phyloP scores from a whole-genome alignment of 1,140 invertebrate species.

The Aleiodes sp. region DNA sequence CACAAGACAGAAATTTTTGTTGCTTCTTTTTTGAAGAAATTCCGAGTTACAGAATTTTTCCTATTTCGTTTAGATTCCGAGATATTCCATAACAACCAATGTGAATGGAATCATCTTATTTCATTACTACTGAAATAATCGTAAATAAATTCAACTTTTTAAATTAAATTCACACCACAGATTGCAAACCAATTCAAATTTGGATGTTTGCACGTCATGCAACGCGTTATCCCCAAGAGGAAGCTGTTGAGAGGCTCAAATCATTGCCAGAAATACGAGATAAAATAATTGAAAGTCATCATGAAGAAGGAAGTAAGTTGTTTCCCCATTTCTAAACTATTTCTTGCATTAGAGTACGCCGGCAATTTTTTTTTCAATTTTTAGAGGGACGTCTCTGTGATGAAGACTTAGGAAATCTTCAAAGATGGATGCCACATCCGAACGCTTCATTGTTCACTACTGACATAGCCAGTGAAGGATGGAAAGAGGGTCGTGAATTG shows the following conservation, averaged over 20 bases:
- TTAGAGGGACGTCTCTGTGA: neutral
- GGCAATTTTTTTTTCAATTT: too few species aligned
- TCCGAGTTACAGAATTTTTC: too few species aligned
- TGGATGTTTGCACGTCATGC: slow-evolving; percentile 46
- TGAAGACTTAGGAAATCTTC: neutral
- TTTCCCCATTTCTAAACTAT: too few species aligned
- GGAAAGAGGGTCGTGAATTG: slow-evolving; percentile 37
- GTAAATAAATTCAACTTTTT: too few species aligned
- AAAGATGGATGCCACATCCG: neutral
- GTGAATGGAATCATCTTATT: too few species aligned
- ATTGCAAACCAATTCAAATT: slow-evolving; percentile 43
- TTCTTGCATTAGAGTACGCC: too few species aligned
- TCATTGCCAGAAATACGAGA: slow-evolving; percentile 16
- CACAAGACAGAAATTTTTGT: too few species aligned
- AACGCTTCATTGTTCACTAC: neutral
- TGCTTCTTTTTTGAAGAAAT: too few species aligned
- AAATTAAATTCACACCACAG: slow-evolving; percentile 24
- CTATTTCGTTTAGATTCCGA: too few species aligned
- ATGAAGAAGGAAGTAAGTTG: slow-evolving; percentile 10
- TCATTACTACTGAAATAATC: too few species aligned
- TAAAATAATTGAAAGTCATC: slow-evolving; percentile 18
- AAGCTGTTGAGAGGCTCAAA: slow-evolving; percentile 23
- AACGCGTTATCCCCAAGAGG: slow-evolving; percentile 39
- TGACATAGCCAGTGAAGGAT: slow-evolving; percentile 28
- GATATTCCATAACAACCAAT: too few species aligned